Evolutionary conservation across 2,888 invertebrate species (phyloP).

Genomic region (Phymatocera aterrima): DNA sequence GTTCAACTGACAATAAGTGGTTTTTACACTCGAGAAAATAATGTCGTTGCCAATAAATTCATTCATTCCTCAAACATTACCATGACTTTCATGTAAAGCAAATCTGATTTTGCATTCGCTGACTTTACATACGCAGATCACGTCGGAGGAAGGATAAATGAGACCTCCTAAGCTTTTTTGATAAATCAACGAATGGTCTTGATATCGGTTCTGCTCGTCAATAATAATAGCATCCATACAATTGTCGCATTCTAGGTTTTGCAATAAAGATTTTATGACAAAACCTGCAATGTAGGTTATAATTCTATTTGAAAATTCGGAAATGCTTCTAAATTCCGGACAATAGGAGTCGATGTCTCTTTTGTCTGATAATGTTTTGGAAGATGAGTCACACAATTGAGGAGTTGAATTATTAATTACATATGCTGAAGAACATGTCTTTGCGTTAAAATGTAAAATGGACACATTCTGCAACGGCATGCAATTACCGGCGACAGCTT

Average conservation of each 20-base stretch:
- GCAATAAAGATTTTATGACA: background rate
- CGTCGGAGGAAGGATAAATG: background rate
- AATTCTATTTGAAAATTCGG: constrained; percentile 1
- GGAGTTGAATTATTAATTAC: constrained; percentile 2
- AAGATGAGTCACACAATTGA: background rate
- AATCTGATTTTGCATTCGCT: constrained; percentile 12
- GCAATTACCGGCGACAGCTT: constrained; percentile 4
- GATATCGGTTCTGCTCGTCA: background rate
- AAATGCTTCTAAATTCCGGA: background rate
- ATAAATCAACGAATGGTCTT: constrained; percentile 1
- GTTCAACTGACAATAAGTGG: background rate
- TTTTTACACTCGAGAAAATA: background rate
- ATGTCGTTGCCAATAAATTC: constrained; percentile 1
- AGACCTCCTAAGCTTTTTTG: constrained; percentile 12
- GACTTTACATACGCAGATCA: background rate
- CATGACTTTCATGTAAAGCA: background rate
- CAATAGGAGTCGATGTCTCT: background rate
- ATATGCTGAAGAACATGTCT: background rate
- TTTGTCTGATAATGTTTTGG: background rate
- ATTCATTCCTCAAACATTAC: background rate
- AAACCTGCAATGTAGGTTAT: background rate
- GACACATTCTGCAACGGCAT: background rate
- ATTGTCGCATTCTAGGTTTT: background rate
- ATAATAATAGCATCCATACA: background rate
- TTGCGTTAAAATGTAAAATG: background rate